phyloP scores from a whole-genome alignment of 2,888 invertebrate genomes.

The Cacoxenus indagator region DNA sequence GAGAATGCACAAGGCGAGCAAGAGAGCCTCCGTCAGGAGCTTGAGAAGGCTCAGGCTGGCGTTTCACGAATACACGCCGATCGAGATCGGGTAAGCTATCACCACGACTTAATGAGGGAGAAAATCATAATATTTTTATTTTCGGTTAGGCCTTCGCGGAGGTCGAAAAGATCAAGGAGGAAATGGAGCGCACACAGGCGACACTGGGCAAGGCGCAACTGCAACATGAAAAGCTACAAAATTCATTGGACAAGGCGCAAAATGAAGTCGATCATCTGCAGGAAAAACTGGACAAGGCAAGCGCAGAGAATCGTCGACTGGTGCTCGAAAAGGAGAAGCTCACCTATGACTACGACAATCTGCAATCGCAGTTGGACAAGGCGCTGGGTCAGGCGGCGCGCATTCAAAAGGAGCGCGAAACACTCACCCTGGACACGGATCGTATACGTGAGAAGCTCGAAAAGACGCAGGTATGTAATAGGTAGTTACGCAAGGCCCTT shows the following conservation, averaged over 20 bases:
- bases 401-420: constrained; percentile 91
- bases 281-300: constrained; percentile 87
- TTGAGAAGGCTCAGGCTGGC: constrained; percentile 87
- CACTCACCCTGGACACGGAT: constrained; percentile 86
- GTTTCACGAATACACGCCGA: constrained; percentile 89
- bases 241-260: constrained; percentile 88
- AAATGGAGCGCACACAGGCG: constrained; percentile 89
- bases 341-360: constrained; percentile 90
- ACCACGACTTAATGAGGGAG: neutral
- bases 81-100: constrained; percentile 78
- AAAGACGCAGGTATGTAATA: constrained; percentile 81
- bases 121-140: too few relatives aligned
- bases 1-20: constrained; percentile 96
- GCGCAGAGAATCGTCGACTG: constrained; percentile 82
- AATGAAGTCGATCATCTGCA: constrained; percentile 91
- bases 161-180: constrained; percentile 88
- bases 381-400: constrained; percentile 88
- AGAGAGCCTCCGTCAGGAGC: constrained; percentile 91
- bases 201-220: constrained; percentile 92
- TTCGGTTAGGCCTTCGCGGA: constrained; percentile 78
- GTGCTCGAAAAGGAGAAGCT: constrained; percentile 90
- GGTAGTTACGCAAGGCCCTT: constrained; percentile 17
- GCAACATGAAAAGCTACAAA: constrained; percentile 92
- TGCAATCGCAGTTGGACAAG: constrained; percentile 92
- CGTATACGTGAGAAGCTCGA: constrained; percentile 90